Base-by-base conservation (phyloP, 2,113 vertebrate genomes). In the Oncorhynchus masou region DNA sequence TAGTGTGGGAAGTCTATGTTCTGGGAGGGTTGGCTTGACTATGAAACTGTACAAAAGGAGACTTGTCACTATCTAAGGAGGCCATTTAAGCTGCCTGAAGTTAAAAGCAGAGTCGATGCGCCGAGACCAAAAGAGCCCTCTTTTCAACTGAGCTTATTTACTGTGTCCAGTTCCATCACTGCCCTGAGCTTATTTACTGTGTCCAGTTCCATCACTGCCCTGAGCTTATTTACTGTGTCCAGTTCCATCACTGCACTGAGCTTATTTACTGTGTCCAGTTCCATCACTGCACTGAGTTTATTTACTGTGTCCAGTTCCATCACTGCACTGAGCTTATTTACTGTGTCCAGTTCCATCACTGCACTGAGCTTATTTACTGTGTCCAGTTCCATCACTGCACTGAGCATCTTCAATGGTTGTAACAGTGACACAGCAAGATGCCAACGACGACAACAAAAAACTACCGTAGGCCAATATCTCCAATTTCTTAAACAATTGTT, bases 71-170 rank as follows among this genome's bases (percentile, higher is more conserved):
- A 45, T 45, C 9, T 45, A 45, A 45, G 39, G 9, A 45, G 39
- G 39, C 9, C 39, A 45, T 45, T 45, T 45, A 45, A 12, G 5
- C 51, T 54, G 16, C 51, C 3, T 15, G 5, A 5, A 19, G 12
- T 19, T 19, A 5, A 54, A 54, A 54, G 15, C 51, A 54, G 51
- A 54, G 51, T 54, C 16, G 13, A 57, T 6, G 19, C 0, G 13
- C 16, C 16, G 3, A 54, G 5, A 54, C 51, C 51, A 54, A 45
- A 9, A 54, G 51, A 54, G 15, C 11, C 20, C 19, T 22, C 2
- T 71, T 80, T 62, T 73, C 51, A 54, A 19, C 51, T 54, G 51
- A 71, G 11, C 49, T 68, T 54, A 34, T 45, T 31, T 69, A 8
- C 3, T n/a, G n/a, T 22, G 7, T n/a, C 59, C 19, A 62, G n/a